These are phyloP conservation scores for Catocala fraxini DNA, from an alignment of 2,888 invertebrate genomes.

Conservation along the genomic window DNA sequence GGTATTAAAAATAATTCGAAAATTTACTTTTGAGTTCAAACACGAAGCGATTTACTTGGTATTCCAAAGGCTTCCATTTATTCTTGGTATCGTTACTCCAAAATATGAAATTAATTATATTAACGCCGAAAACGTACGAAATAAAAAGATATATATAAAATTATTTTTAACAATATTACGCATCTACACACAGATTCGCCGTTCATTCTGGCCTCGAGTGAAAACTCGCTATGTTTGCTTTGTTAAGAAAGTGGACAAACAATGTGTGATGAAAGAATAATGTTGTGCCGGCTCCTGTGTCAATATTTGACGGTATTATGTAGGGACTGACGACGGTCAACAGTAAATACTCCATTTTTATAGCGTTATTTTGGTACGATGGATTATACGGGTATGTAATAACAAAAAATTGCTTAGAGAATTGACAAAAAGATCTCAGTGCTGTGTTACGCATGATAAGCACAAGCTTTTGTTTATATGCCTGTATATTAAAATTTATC, in stretches of 20 bases:
- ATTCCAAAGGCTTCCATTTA: no score
- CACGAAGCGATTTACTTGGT: no score
- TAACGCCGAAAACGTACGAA: no score
- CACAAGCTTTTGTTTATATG: not conserved
- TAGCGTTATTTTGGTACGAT: slow-evolving; percentile 20
- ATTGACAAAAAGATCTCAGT: not conserved
- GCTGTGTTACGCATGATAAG: not conserved
- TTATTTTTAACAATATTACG: slow-evolving; percentile 18
- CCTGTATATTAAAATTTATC: no score
- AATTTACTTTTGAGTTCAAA: no score
- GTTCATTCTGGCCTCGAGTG: slow-evolving; percentile 19
- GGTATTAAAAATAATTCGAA: no score
- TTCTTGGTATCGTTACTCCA: no score
- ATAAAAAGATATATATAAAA: no score
- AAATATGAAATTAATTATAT: no score
- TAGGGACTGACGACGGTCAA: slow-evolving; percentile 28
- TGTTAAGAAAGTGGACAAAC: slow-evolving; percentile 43
- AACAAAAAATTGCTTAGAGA: not conserved
- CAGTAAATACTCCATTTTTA: slow-evolving; percentile 31
- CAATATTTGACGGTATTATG: slow-evolving; percentile 46
- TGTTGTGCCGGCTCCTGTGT: slow-evolving; percentile 38
- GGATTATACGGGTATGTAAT: not conserved
- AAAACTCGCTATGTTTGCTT: slow-evolving; percentile 37
- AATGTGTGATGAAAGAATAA: slow-evolving; percentile 47
- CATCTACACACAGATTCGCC: slow-evolving; percentile 21